These are phyloP conservation scores for Plectrocnemia conspersa DNA, from an alignment of 1,140 invertebrate species.

Conservation along the genomic window DNA sequence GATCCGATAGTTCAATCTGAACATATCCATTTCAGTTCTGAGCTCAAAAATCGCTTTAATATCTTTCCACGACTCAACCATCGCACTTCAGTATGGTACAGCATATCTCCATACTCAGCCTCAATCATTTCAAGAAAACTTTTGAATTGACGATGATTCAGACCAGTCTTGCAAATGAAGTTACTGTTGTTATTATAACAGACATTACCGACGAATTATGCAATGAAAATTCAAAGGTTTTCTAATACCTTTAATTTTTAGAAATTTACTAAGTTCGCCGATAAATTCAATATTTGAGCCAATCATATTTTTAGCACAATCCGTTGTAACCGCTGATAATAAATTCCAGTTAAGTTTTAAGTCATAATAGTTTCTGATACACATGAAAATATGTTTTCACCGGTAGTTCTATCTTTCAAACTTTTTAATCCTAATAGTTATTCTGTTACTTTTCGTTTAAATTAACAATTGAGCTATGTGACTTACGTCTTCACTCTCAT, in stretches of 20 bases:
- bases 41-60: too few species aligned
- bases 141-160: too few species aligned
- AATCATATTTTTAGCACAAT: too few species aligned
- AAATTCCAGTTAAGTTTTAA: slow-evolving; percentile 1
- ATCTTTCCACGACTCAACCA: too few species aligned
- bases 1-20: too few species aligned
- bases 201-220: neutral
- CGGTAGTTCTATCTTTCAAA: neutral
- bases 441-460: neutral
- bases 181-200: too few species aligned
- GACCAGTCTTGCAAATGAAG: too few species aligned
- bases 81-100: too few species aligned
- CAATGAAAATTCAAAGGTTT: neutral
- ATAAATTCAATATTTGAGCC: neutral
- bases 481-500: slow-evolving; percentile 5
- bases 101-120: too few species aligned
- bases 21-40: too few species aligned
- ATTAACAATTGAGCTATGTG: slow-evolving; percentile 3
- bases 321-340: neutral
- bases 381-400: neutral
- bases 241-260: neutral
- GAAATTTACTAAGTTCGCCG: neutral
- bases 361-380: too few species aligned
- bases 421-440: neutral
- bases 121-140: too few species aligned